Evolutionary conservation across 2,888 invertebrate genomes (phyloP).

Genomic region (Latheticus oryzae): DNA sequence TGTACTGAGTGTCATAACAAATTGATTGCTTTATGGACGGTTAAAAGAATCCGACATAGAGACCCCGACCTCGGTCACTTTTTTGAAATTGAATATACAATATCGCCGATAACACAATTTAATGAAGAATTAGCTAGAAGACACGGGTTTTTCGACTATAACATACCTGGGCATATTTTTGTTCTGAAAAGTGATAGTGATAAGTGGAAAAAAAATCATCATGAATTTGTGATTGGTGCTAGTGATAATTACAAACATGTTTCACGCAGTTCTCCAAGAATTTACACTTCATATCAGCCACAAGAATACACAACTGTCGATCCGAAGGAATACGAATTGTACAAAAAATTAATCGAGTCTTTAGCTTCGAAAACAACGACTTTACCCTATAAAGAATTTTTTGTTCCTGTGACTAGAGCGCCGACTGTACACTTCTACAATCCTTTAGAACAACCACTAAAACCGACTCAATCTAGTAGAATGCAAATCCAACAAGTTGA

Average conservation of each 20-base stretch:
- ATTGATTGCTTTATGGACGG: constrained; percentile 76
- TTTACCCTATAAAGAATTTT: constrained; percentile 33
- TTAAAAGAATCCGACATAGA: constrained; percentile 75
- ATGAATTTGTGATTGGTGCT: constrained; percentile 36
- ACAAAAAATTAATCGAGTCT: constrained; percentile 55
- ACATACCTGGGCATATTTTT: constrained; percentile 72
- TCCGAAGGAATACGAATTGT: constrained; percentile 55
- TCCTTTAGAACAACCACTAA: constrained; percentile 12
- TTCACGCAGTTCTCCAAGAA: constrained; percentile 53
- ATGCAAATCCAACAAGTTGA: too few species aligned
- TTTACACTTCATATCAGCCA: constrained; percentile 44
- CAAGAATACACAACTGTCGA: constrained; percentile 46
- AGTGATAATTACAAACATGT: constrained; percentile 54
- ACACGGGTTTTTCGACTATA: constrained; percentile 65
- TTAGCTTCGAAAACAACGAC: constrained; percentile 47
- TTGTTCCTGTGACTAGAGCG: constrained; percentile 13
- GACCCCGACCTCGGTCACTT: constrained; percentile 66
- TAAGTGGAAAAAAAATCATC: constrained; percentile 4
- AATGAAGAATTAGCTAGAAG: constrained; percentile 54
- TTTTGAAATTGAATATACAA: constrained; percentile 77
- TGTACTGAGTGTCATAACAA: constrained; percentile 57
- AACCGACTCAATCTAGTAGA: constrained; percentile 8
- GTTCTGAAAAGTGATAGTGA: constrained; percentile 66
- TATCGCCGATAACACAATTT: constrained; percentile 69
- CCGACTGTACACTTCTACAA: neutral